phyloP scores from a whole-genome alignment of 2,797 vertebrate species.

The Sus cebifrons region DNA sequence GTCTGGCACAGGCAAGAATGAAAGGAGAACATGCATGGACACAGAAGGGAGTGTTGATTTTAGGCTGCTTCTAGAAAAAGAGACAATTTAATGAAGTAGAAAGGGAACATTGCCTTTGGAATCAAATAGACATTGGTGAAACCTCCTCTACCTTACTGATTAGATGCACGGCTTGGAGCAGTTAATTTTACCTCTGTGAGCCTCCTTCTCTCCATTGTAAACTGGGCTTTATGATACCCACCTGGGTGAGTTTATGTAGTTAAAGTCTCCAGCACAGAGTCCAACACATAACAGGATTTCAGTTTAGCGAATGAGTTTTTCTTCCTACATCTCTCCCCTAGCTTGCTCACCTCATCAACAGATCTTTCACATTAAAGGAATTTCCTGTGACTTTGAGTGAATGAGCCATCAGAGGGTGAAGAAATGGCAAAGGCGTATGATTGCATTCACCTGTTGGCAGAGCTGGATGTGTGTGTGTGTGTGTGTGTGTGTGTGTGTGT shows the following conservation, averaged over 20 bases:
- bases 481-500: no score
- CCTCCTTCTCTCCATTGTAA: neutral
- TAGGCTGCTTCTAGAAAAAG: slow-evolving; percentile 16
- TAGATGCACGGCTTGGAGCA: neutral
- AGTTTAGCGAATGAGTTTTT: neutral
- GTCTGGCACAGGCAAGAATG: neutral
- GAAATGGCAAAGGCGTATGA: neutral
- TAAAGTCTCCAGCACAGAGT: neutral
- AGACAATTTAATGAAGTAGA: neutral
- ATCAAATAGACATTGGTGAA: neutral
- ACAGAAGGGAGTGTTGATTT: neutral
- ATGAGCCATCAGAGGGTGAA: neutral
- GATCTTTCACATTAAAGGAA: neutral
- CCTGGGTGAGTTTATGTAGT: neutral
- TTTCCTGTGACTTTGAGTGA: neutral
- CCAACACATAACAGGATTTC: neutral
- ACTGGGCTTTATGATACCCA: neutral
- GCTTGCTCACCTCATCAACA: neutral
- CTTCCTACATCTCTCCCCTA: neutral
- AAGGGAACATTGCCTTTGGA: neutral
- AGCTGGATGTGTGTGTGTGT: neutral
- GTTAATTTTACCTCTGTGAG: neutral
- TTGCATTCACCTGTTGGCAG: neutral
- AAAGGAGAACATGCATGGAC: neutral
- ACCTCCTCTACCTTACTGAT: neutral